phyloP scores from a whole-genome alignment of 2,888 invertebrate genomes.

The Dicyrtomina minuta region DNA sequence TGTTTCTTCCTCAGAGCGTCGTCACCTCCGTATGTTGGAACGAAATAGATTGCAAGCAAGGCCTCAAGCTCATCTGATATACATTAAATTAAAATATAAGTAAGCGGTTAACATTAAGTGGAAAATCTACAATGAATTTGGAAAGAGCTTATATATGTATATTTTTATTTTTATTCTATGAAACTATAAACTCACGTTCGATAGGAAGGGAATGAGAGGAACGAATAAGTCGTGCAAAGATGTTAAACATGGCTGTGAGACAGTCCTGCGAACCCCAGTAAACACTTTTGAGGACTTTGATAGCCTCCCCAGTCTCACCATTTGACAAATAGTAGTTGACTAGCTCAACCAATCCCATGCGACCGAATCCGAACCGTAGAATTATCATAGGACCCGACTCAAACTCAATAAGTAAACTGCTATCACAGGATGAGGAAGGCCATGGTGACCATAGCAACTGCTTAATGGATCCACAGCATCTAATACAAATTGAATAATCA shows the following conservation, averaged over 20 bases:
- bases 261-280: slow-evolving; percentile 50
- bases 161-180: not conserved
- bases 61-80: slow-evolving; percentile 45
- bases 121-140: not conserved
- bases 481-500: too few species aligned
- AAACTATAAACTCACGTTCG: slow-evolving; percentile 44
- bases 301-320: slow-evolving; percentile 47
- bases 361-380: slow-evolving; percentile 42
- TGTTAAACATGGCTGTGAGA: slow-evolving; percentile 43
- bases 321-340: slow-evolving; percentile 45
- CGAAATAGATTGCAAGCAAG: slow-evolving; percentile 48
- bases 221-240: slow-evolving; percentile 42
- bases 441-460: slow-evolving; percentile 46
- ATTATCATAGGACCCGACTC: slow-evolving; percentile 47
- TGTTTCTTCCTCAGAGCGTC: slow-evolving; percentile 43
- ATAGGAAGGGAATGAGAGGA: slow-evolving; percentile 41
- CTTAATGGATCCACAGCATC: slow-evolving; percentile 40
- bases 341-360: slow-evolving; percentile 38
- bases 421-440: slow-evolving; percentile 38
- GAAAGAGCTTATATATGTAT: not conserved
- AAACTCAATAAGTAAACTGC: slow-evolving; percentile 45
- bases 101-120: not conserved
- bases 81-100: not conserved
- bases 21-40: slow-evolving; percentile 43
- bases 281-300: slow-evolving; percentile 48